These are phyloP conservation scores for Diarsia brunnea DNA, from an alignment of 2,888 invertebrate genomes.

Conservation along the genomic window DNA sequence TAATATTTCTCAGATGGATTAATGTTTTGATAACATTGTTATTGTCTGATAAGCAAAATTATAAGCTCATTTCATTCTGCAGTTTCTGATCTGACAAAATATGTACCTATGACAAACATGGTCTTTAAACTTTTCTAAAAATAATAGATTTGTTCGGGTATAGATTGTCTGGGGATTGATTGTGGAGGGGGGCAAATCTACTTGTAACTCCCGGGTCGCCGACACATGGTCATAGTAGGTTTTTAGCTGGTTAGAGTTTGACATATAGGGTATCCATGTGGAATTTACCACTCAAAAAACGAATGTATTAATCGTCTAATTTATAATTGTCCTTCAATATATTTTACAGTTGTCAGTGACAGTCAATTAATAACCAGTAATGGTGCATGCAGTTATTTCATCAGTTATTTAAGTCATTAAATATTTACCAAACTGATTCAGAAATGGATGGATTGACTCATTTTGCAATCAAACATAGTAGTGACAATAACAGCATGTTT, in stretches of 20 bases:
- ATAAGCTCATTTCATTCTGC: conserved; percentile 12
- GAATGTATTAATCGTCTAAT: too few species aligned
- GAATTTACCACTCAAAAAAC: too few species aligned
- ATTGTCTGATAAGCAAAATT: conserved; percentile 29
- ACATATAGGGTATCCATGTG: too few species aligned
- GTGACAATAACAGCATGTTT: conserved; percentile 8
- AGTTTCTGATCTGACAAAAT: background rate
- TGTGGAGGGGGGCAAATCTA: too few species aligned
- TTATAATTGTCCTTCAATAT: background rate
- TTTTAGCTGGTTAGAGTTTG: too few species aligned
- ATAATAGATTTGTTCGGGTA: background rate
- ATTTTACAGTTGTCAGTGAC: background rate
- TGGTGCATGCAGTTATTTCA: background rate
- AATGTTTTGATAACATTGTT: conserved; percentile 51
- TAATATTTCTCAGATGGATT: conserved; percentile 36
- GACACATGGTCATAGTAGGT: too few species aligned
- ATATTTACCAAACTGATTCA: background rate
- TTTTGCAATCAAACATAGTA: background rate
- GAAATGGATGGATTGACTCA: background rate
- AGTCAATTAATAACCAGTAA: background rate
- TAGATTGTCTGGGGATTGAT: background rate
- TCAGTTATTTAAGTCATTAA: background rate
- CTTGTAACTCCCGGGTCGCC: too few species aligned
- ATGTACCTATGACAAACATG: background rate
- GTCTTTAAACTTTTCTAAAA: background rate